These are phyloP conservation scores for Acanthaster planci DNA, from an alignment of 35 echinoderm and acorn worm genomes.

Conservation along the genomic window DNA sequence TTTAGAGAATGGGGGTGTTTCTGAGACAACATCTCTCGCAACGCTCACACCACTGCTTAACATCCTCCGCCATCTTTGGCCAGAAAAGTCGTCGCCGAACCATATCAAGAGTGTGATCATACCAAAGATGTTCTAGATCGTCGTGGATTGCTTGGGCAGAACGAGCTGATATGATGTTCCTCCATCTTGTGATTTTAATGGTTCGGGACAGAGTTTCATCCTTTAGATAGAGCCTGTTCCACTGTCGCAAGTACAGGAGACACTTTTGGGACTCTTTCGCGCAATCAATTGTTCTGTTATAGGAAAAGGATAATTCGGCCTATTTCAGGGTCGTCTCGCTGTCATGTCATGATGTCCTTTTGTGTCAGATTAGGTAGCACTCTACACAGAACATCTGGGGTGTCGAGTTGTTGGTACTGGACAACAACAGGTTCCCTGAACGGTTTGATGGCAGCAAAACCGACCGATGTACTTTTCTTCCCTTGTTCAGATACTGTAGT, in stretches of 20 bases:
- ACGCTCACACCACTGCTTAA: conserved; percentile 17
- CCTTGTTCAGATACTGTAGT: background rate
- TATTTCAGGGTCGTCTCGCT: background rate
- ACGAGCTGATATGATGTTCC: background rate
- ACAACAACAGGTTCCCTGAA: background rate
- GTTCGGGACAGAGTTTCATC: background rate
- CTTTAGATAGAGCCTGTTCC: background rate
- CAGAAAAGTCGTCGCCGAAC: conserved; percentile 39
- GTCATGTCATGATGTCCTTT: background rate
- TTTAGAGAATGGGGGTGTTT: conserved; percentile 26
- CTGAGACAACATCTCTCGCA: conserved; percentile 37
- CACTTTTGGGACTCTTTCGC: background rate
- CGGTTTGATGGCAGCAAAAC: background rate
- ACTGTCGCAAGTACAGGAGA: background rate
- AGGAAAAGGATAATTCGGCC: background rate
- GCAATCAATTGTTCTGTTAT: background rate
- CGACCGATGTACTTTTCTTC: conserved; percentile 1
- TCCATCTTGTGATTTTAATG: background rate
- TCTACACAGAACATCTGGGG: background rate
- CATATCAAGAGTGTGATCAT: conserved; percentile 49
- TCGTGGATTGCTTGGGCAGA: background rate
- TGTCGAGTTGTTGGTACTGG: background rate
- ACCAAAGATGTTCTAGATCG: conserved; percentile 31
- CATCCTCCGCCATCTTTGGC: conserved; percentile 30
- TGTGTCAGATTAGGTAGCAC: background rate